Percentiles rank a stretch among this genome's conserved stretches.
Conservation (phyloP, 2,888 invertebrate genomes). For the Tromatobia lineatoria region DNA sequence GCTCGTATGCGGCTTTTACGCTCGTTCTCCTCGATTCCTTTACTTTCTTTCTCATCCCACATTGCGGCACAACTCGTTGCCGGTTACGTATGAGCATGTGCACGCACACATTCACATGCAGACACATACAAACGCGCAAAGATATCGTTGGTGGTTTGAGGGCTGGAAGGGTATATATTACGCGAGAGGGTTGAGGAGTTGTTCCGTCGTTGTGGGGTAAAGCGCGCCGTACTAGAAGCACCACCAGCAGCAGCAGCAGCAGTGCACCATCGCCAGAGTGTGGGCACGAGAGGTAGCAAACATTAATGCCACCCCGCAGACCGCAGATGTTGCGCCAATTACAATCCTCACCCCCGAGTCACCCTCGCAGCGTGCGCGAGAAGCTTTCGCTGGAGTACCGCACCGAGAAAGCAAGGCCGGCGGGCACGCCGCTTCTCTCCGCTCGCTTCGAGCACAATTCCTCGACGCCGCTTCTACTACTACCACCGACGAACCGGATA, state of each 20-base stretch:
- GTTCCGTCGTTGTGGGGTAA: conserved; percentile 52
- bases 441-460: conserved; percentile 59
- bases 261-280: conserved; percentile 40
- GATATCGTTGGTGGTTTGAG: conserved; percentile 44
- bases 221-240: conserved; percentile 30
- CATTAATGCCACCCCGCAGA: conserved; percentile 84
- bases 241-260: conserved; percentile 21
- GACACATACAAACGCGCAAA: conserved; percentile 13
- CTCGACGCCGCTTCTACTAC: conserved; percentile 45
- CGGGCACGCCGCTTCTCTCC: conserved; percentile 25
- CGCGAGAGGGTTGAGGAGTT: conserved; percentile 47
- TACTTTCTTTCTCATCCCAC: conserved; percentile 35
- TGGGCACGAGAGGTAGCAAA: conserved; percentile 78
- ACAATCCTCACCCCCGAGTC: conserved; percentile 81
- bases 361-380: conserved; percentile 52
- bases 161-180: conserved; percentile 48
- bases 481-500: conserved; percentile 64
- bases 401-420: conserved; percentile 43
- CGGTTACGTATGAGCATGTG: conserved; percentile 1
- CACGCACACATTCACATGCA: neutral
- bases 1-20: conserved; percentile 10
- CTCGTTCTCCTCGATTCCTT: conserved; percentile 35
- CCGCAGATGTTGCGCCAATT: conserved; percentile 85
- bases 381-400: conserved; percentile 49
- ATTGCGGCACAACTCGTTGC: conserved; percentile 41